Base-by-base conservation (phyloP, 2,113 vertebrate species). In the Stictonetta naevosa region DNA sequence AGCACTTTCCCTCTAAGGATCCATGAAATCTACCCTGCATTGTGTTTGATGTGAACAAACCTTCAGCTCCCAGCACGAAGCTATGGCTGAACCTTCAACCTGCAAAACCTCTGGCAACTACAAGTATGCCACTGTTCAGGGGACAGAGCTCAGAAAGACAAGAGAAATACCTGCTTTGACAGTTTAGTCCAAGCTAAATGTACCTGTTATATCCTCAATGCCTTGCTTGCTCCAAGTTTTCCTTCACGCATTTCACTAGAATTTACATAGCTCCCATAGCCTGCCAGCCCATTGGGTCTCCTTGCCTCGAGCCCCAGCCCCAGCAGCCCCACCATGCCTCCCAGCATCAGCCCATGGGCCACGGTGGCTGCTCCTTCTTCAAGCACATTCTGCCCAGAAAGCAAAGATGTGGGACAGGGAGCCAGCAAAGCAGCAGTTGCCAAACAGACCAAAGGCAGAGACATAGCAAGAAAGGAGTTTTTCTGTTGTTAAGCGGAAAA, bases 341-440 rank as follows among this genome's bases (percentile, higher is more conserved):
- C 1, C 1, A 1, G 48, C 76, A 13, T 26, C 52, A 3, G 1
- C 7, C 40, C 36, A 1, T 0, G 0, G 34, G 31, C 21, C 10
- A 17, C 6, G 4, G 34, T 40, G 44, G 48, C 83, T 55, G 15
- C 55, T 50, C 64, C 72, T 44, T 48, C 60, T 46, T 20, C 15
- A 0, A 29, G 17, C 52, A 52, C 20, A 13, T 42, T 42, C 46
- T 60, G 55, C 50, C 56, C 60, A 31, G 29, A n/a, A 22, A 53
- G 55, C 33, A 3, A 26, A 23, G 5, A 53, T 6, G 0, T 6
- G 42, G 60, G 34, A 48, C 0, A 0, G n/a, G 71, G 55, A 69
- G 16, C 44, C 52, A n/a, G 33, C 5, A 6, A 42, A 64, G 36
- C 11, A 77, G 68, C 42, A 59, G 40, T 18, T 5, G 0, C 6